phyloP scores from a whole-genome alignment of 1,140 invertebrate species.

The Scaptodrosophila lebanonensis region DNA sequence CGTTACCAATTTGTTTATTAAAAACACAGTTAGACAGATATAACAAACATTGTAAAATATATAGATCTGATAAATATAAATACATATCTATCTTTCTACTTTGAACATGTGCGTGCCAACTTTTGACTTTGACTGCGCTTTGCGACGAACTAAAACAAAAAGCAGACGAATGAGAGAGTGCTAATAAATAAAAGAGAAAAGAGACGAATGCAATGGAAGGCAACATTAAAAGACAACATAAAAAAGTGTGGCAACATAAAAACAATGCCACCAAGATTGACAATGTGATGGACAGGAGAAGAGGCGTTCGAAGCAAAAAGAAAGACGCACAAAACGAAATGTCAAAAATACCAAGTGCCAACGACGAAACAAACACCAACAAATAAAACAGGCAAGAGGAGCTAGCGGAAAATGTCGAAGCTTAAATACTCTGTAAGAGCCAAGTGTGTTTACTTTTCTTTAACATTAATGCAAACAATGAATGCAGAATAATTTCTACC shows the following conservation, averaged over 20 bases:
- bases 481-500: too few relatives aligned
- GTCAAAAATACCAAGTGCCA: slow-evolving; percentile 65
- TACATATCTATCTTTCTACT: too few relatives aligned
- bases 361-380: slow-evolving; percentile 14
- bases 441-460: too few relatives aligned
- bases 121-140: slow-evolving; percentile 12
- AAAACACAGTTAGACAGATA: too few relatives aligned
- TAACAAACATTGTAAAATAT: too few relatives aligned
- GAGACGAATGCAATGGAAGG: too few relatives aligned
- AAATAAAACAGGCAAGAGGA: slow-evolving; percentile 15
- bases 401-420: too few relatives aligned
- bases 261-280: slow-evolving; percentile 71
- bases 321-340: slow-evolving; percentile 69
- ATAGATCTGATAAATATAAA: too few relatives aligned
- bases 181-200: slow-evolving; percentile 29
- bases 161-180: slow-evolving; percentile 13
- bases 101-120: neutral
- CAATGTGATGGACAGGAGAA: slow-evolving; percentile 68
- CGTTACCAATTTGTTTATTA: too few relatives aligned
- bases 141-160: slow-evolving; percentile 30
- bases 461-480: too few relatives aligned
- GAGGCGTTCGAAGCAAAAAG: slow-evolving; percentile 68
- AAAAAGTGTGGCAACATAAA: slow-evolving; percentile 55
- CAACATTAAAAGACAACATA: neutral
- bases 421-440: too few relatives aligned